phyloP scores from a whole-genome alignment of 2,113 vertebrate species.

The Muntiacus reevesi region DNA sequence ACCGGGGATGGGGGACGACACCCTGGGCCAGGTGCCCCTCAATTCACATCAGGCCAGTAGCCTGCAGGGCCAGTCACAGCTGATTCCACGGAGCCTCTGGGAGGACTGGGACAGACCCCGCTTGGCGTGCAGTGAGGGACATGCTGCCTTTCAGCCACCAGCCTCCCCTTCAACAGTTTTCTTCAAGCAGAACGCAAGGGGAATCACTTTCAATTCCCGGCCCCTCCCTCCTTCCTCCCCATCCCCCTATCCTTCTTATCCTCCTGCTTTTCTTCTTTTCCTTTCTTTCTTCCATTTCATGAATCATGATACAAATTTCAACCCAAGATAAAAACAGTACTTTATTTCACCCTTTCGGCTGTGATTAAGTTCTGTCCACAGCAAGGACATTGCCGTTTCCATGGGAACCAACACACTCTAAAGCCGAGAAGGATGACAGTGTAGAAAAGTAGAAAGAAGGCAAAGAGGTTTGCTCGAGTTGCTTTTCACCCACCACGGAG shows the following conservation, averaged over 20 bases:
- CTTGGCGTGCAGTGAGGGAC: neutral
- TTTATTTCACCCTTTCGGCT: conserved; percentile 58
- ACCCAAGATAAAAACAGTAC: conserved; percentile 64
- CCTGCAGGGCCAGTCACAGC: neutral
- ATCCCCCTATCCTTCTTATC: neutral
- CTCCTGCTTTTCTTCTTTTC: neutral
- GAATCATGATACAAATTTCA: conserved; percentile 68
- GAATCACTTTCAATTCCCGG: neutral
- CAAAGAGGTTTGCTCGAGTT: conserved; percentile 24
- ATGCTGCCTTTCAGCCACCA: accelerated
- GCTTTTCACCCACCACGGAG: neutral
- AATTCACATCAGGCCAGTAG: neutral
- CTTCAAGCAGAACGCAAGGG: neutral
- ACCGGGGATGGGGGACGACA: accelerated
- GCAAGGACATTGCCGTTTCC: conserved; percentile 66
- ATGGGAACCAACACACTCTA: conserved; percentile 56
- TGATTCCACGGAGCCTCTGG: neutral
- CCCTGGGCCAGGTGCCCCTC: neutral
- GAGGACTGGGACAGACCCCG: neutral
- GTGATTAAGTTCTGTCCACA: conserved; percentile 70
- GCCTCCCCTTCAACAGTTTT: neutral
- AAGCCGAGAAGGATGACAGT: conserved; percentile 1
- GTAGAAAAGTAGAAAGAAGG: conserved; percentile 43
- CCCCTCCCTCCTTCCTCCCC: neutral
- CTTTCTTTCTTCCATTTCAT: conserved; percentile 33